Base-by-base conservation (phyloP, 2,888 invertebrate genomes). In the Lathronympha strigana region DNA sequence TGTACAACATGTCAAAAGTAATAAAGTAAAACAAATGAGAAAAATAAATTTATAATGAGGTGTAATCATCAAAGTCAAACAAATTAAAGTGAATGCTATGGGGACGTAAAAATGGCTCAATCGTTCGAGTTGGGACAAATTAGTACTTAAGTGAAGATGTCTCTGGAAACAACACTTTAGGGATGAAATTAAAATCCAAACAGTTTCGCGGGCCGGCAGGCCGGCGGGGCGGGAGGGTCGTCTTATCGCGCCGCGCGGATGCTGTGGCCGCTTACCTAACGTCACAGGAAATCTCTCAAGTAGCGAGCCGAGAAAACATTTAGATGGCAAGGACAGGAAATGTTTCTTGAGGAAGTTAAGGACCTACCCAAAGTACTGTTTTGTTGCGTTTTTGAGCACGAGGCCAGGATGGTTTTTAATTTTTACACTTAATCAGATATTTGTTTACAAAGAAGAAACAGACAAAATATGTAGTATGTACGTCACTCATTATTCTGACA, bases 101-200 rank as follows among this genome's bases (percentile, higher is more conserved):
- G 45, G 64, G 38, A 58, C 67, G 54, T 67, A 58, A 68, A 81
- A 83, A 84, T 77, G 78, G 76, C 79, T 81, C 80, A 80, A 82
- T 80, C 81, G 83, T 79, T 84, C 76, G 79, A 84, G 81, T 80
- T 80, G 78, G 81, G 80, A 87, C 90, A 91, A 91, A 90, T 91
- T 89, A 90, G 87, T 87, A 87, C 88, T 89, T 88, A 84, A 81
- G 73, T 70, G 76, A 78, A 77, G 83, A 87, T 78, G 81, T 87
- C 88, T 90, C 87, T 86, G 84, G 83, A 78, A 83, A 89, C 88
- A 90, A 84, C 88, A 88, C 90, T 91, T n/a, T 88, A 87, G 88
- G 82, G 77, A 79, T 86, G 81, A 90, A 90, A 91, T 91, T 91
- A 90, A 91, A 91, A 90, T 87, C 85, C 87, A 87, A 90, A 89